Percentiles rank a stretch among this genome's conserved stretches.
Evolutionary conservation across 2,113 vertebrate genomes (phyloP).

Genomic region (Castor canadensis): DNA sequence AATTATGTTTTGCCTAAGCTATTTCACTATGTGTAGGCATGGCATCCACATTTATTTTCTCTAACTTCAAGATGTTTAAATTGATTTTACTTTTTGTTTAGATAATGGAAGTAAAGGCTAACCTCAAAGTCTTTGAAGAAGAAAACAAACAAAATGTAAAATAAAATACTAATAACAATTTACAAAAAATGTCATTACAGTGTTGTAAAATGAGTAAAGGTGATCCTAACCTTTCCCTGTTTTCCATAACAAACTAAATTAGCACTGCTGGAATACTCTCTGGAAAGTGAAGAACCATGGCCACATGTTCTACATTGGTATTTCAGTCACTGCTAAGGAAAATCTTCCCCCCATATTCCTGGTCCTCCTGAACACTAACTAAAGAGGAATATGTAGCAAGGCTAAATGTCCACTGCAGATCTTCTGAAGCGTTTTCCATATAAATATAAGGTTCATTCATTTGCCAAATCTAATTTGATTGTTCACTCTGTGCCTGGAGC

Average conservation of each 20-base stretch:
- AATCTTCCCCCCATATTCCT: not conserved
- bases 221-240: not conserved
- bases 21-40: not conserved
- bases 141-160: constrained; percentile 9
- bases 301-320: not conserved
- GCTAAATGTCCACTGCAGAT: not conserved
- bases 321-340: constrained; percentile 17
- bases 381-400: not conserved
- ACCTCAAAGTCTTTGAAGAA: constrained; percentile 18
- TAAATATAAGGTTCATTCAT: constrained; percentile 16
- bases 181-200: not conserved
- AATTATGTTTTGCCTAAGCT: not conserved
- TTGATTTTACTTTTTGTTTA: constrained; percentile 26
- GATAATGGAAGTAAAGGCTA: not conserved
- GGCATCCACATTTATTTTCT: not conserved
- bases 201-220: not conserved
- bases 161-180: not conserved
- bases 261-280: not conserved
- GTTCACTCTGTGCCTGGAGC: not conserved
- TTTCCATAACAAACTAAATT: constrained; percentile 24
- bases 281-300: not conserved
- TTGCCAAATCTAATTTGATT: not conserved
- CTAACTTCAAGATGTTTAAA: not conserved
- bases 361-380: constrained; percentile 23
- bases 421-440: not conserved